phyloP scores from a whole-genome alignment of 2,888 invertebrate species.

The Orthosia gracilis region DNA sequence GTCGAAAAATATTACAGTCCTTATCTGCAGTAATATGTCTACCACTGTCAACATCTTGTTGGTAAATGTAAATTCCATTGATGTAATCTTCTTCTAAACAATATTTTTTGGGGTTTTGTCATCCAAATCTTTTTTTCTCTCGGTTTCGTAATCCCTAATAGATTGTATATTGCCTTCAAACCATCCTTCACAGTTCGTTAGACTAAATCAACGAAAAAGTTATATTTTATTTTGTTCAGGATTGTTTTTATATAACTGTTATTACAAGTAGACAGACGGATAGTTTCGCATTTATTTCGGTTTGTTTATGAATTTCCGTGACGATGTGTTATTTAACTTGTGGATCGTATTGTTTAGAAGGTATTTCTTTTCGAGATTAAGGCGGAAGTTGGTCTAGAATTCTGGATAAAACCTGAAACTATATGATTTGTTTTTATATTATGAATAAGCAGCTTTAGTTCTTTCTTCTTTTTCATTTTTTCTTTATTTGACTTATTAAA shows the following conservation, averaged over 20 bases:
- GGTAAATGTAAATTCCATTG: not conserved
- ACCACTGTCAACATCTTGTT: not conserved
- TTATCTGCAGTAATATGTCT: not conserved
- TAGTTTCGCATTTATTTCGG: slow-evolving; percentile 16
- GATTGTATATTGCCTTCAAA: not conserved
- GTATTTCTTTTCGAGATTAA: not conserved
- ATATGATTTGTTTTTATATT: not conserved
- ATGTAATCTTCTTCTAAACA: not conserved
- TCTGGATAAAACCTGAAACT: not conserved
- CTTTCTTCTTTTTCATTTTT: not conserved
- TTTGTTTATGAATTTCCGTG: slow-evolving; percentile 27
- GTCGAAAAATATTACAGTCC: no score
- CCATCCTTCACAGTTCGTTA: slow-evolving; percentile 39
- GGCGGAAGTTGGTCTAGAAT: not conserved
- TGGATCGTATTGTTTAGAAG: not conserved
- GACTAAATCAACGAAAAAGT: slow-evolving; percentile 30
- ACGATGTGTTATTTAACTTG: slow-evolving; percentile 10
- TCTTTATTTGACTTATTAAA: not conserved
- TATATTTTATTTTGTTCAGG: slow-evolving; percentile 33
- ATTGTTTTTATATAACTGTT: slow-evolving; percentile 40
- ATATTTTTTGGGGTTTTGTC: not conserved
- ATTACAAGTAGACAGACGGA: slow-evolving; percentile 11
- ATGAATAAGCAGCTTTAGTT: not conserved
- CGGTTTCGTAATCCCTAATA: slow-evolving; percentile 24
- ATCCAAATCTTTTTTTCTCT: not conserved